Evolutionary conservation across 2,888 invertebrate genomes (phyloP), one percentile per base, ranked within the genome.

Genomic region (Harpagoxenus sublaevis): DNA sequence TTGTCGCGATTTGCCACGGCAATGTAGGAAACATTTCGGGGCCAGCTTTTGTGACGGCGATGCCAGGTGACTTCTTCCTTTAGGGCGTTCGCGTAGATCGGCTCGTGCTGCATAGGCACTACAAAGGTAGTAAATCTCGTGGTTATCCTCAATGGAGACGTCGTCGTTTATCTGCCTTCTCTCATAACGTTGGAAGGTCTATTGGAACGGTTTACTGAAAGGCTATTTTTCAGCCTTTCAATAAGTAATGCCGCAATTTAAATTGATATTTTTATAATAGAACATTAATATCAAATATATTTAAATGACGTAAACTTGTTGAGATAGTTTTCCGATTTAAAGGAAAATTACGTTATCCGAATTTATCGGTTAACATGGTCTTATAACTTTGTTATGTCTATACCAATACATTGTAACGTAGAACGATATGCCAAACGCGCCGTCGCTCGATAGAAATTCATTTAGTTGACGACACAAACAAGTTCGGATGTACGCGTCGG

Each of bases 1-100:
- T 93, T 93, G 93, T 92, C 89, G 92, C 87, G 82, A 93, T 92
- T 93, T 88, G 91, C 89, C 89, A 87, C 86, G 92, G 89, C 90
- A 92, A 90, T 93, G 92, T 93, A 90, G 90, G 88, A 89, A 90
- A 91, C 89, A 92, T 91, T 91, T 87, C 83, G 89, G 87, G 89
- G 87, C 84, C 42, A n/a, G 74, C 87, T 78, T 93, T 93, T 93
- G 93, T 93, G 53, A 57, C 70, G 88, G 88, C 81, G 81, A 88
- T 85, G 84, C 92, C 92, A 92, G 93, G 92, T 93, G 93, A 93
- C 88, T 91, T 88, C 86, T 88, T 83, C 60, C 77, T 39, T 53
- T 28, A 39, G 74, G 60, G 75, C 78, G 60, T 84, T 78, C 10
- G 55, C 71, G 23, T 83, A 6, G 77, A 66, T 62, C 71, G 88